phyloP scores from a whole-genome alignment of 2,888 invertebrate genomes.

The Ophion slaviceki region DNA sequence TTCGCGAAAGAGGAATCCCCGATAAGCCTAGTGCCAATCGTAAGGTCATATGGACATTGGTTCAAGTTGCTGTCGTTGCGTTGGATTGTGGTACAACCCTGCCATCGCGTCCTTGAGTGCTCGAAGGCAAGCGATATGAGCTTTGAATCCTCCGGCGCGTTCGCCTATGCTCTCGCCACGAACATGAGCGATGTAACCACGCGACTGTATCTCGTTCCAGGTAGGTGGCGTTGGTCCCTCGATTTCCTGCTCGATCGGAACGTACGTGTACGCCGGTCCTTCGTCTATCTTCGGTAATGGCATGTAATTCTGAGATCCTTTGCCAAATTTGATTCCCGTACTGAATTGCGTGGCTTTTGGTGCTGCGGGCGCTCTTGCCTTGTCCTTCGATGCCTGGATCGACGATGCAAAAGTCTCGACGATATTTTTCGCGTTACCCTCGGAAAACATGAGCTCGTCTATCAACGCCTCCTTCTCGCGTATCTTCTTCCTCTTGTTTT shows the following conservation, averaged over 20 bases:
- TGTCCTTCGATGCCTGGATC: constrained; percentile 88
- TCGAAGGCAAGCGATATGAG: constrained; percentile 92
- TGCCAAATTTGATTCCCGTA: constrained; percentile 92
- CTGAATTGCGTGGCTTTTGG: constrained; percentile 90
- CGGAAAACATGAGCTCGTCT: constrained; percentile 97
- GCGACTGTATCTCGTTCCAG: constrained; percentile 86
- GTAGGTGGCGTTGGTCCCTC: constrained; percentile 91
- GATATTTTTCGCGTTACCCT: constrained; percentile 94
- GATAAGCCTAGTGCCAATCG: constrained; percentile 29
- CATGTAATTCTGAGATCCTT: constrained; percentile 86
- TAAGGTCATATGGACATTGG: constrained; percentile 70
- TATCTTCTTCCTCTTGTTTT: constrained; percentile 92
- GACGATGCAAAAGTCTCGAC: constrained; percentile 91
- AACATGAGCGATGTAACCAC: constrained; percentile 91
- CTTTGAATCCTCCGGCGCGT: constrained; percentile 94
- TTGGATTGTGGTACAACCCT: constrained; percentile 87
- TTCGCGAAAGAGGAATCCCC: no score
- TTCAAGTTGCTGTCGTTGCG: constrained; percentile 72
- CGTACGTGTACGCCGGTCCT: constrained; percentile 90
- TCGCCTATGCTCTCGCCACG: constrained; percentile 90
- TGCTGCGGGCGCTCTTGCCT: constrained; percentile 84
- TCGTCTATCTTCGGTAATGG: constrained; percentile 90
- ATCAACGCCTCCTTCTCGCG: constrained; percentile 96
- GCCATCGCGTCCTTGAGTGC: constrained; percentile 95
- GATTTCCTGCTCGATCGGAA: constrained; percentile 82